These are phyloP conservation scores for Theretra japonica DNA, from an alignment of 2,888 invertebrate species.

Conservation along the genomic window DNA sequence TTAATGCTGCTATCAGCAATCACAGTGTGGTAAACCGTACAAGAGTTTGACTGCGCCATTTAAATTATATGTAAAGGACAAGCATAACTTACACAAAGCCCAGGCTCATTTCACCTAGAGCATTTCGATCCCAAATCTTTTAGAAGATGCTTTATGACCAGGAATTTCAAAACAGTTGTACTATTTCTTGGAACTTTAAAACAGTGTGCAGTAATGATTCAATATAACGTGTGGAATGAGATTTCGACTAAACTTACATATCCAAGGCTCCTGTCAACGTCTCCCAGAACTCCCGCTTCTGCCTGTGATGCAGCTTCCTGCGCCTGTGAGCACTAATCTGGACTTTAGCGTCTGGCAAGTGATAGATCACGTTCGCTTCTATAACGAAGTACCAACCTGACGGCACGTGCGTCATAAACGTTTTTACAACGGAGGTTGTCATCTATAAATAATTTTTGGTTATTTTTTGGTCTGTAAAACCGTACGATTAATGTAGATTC, in stretches of 20 bases:
- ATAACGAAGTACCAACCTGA: constrained; percentile 83
- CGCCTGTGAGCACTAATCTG: constrained; percentile 55
- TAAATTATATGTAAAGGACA: too few relatives aligned
- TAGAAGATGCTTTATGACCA: too few relatives aligned
- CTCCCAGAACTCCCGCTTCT: constrained; percentile 83
- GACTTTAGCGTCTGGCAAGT: constrained; percentile 75
- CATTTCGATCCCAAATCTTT: too few relatives aligned
- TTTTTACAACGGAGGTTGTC: constrained; percentile 83
- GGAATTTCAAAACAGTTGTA: too few relatives aligned
- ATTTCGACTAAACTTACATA: constrained; percentile 60
- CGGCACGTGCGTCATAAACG: constrained; percentile 83
- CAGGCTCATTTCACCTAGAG: too few relatives aligned
- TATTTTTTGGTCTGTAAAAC: background rate
- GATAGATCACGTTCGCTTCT: constrained; percentile 85
- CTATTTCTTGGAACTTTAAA: background rate
- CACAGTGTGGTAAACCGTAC: too few relatives aligned
- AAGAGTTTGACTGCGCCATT: too few relatives aligned
- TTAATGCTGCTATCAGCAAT: too few relatives aligned
- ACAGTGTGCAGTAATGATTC: too few relatives aligned
- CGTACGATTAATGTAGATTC: too few relatives aligned
- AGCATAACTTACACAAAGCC: too few relatives aligned
- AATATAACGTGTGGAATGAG: background rate
- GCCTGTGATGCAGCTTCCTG: constrained; percentile 70
- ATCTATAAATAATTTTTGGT: constrained; percentile 63
- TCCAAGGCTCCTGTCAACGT: constrained; percentile 69